Base-by-base conservation (phyloP, 2,888 invertebrate species). In the Plusia festucae region DNA sequence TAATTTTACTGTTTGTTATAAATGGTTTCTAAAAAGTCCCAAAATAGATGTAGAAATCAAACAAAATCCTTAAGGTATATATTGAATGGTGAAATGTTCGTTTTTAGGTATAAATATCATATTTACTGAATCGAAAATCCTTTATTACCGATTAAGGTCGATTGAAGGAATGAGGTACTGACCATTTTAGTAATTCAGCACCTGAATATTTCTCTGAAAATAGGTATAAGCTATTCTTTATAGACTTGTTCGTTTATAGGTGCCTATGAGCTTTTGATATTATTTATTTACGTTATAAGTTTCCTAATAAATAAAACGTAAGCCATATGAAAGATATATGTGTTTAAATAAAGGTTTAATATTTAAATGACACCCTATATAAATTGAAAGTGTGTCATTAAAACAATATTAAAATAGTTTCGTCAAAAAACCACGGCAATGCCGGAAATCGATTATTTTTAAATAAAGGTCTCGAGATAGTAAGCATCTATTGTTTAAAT, bases 401-500 rank as follows among this genome's bases (percentile, higher is more conserved):
- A 30, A 30, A 30, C 8, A 30, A 13, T 13, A 13, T 34, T 13
- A 34, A 34, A 13, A 34, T 34, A 34, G 3, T 9, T 13, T 13
- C 34, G 34, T 13, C 13, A 57, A 58, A n/a, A 1, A 46, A 46
- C 52, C 16, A 18, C 46, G 27, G 49, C 0, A 52, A 55, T n/a
- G 13, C 46, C 15, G n/a, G 15, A 4, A 51, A 51, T 18, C 40
- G 11, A 20, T 32, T 20, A 40, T 27, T 53, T 72, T 61, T 57
- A 15, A 1, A 18, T n/a, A 34, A 1, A 18, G n/a, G 46, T 22
- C 63, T 15, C 22, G 11, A 53, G 27, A 27, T 51, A 64, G 4
- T n/a, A 40, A 40, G 40, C n/a, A 67, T 62, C 49, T 52, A 44
- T 67, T 70, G 44, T 74, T 74, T 15, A 64, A 59, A 60, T 54